Evolutionary conservation across 2,888 invertebrate species (phyloP).

Genomic region (Phengaris arion): DNA sequence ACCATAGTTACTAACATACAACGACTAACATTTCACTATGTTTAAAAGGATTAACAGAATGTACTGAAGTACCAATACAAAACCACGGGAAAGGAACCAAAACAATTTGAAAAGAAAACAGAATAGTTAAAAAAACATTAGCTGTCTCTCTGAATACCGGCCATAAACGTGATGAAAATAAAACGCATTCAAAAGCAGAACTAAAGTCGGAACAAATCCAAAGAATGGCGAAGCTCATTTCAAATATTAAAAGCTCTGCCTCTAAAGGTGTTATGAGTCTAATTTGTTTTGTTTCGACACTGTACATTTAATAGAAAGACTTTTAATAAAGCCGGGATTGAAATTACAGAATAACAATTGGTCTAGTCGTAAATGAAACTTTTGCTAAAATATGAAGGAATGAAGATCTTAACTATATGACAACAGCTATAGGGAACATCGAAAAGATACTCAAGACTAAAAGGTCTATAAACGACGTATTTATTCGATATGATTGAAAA

Average conservation of each 20-base stretch:
- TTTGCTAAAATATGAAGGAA: not conserved
- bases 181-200: conserved; percentile 12
- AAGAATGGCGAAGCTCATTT: conserved; percentile 53
- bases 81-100: not conserved
- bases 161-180: conserved; percentile 12
- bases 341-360: conserved; percentile 7
- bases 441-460: too few relatives aligned
- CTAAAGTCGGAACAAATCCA: conserved; percentile 47
- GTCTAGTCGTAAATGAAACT: not conserved
- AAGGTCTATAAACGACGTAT: too few relatives aligned
- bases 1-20: too few relatives aligned
- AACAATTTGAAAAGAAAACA: not conserved
- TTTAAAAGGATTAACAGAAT: not conserved
- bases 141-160: not conserved
- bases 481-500: too few relatives aligned
- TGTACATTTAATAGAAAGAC: not conserved
- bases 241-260: conserved; percentile 51
- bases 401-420: not conserved
- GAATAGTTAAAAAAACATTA: conserved; percentile 13
- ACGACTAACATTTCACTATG: too few relatives aligned
- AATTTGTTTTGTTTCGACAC: conserved; percentile 11
- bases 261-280: conserved; percentile 13
- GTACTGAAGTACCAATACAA: not conserved
- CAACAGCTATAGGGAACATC: not conserved
- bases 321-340: conserved; percentile 11